phyloP scores from a whole-genome alignment of 2,888 invertebrate species.

The Dasypogon diadema region DNA sequence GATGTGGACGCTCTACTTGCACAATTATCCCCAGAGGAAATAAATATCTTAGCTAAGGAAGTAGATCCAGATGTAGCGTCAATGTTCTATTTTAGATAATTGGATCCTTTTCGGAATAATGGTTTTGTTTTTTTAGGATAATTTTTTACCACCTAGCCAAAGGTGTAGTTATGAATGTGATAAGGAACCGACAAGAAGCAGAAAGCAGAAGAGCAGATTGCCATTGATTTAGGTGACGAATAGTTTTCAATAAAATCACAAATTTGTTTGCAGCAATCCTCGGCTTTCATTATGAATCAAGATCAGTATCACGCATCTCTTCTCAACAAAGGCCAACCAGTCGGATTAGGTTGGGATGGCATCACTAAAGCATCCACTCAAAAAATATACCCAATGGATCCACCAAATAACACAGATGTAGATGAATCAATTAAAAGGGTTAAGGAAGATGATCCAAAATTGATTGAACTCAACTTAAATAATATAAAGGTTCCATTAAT shows the following conservation, averaged over 20 bases:
- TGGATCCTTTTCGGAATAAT: too few species aligned
- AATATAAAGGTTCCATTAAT: constrained; percentile 89
- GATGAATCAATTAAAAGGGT: constrained; percentile 92
- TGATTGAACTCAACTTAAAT: constrained; percentile 97
- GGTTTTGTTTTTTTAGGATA: constrained; percentile 90
- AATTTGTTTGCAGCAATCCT: constrained; percentile 80
- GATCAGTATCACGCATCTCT: constrained; percentile 99
- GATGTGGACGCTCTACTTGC: constrained; percentile 95
- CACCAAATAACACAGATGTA: constrained; percentile 96
- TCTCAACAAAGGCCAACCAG: constrained; percentile 90
- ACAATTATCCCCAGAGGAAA: constrained; percentile 94
- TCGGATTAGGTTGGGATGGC: constrained; percentile 93
- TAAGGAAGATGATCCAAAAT: constrained; percentile 86
- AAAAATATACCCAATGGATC: constrained; percentile 92
- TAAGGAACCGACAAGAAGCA: constrained; percentile 91
- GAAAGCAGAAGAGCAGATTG: constrained; percentile 91
- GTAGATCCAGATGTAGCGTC: constrained; percentile 97
- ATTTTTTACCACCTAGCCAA: constrained; percentile 95
- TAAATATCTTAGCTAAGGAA: constrained; percentile 97
- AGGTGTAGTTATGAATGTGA: constrained; percentile 96
- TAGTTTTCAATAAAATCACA: constrained; percentile 37
- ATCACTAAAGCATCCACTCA: constrained; percentile 94
- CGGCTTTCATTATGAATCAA: constrained; percentile 99
- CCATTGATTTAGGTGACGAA: constrained; percentile 93
- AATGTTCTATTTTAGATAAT: too few species aligned